phyloP scores from a whole-genome alignment of 2,888 invertebrate species.

The Spatulosminthurus flaviceps region DNA sequence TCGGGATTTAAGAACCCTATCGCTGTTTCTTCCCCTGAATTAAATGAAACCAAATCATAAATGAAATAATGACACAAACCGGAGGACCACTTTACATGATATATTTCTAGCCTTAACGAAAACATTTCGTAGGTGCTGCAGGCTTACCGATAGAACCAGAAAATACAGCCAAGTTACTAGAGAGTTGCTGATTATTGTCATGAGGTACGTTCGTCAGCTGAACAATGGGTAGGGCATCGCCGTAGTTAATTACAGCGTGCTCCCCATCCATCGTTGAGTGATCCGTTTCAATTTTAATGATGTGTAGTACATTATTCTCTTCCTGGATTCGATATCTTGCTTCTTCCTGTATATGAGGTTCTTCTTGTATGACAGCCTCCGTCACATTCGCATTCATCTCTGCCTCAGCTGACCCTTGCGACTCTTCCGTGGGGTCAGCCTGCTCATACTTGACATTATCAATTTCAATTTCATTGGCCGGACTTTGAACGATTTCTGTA shows the following conservation, averaged over 20 bases:
- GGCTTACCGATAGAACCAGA: slow-evolving; percentile 37
- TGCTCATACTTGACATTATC: slow-evolving; percentile 41
- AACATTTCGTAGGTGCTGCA: not conserved
- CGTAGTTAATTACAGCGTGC: slow-evolving; percentile 36
- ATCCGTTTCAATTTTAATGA: slow-evolving; percentile 44
- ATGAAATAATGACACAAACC: too few relatives aligned
- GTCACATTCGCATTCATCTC: not conserved
- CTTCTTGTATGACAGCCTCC: slow-evolving; percentile 10
- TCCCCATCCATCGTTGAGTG: slow-evolving; percentile 18
- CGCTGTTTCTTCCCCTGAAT: slow-evolving; percentile 43
- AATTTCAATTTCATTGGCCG: slow-evolving; percentile 40
- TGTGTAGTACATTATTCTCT: slow-evolving; percentile 40
- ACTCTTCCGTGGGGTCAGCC: not conserved
- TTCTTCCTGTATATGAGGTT: slow-evolving; percentile 19
- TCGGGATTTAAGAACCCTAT: slow-evolving; percentile 43
- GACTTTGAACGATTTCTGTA: slow-evolving; percentile 36
- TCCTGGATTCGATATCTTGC: slow-evolving; percentile 36
- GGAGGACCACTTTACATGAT: too few relatives aligned
- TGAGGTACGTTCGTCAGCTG: slow-evolving; percentile 15
- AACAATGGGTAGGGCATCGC: slow-evolving; percentile 33
- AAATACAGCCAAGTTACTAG: slow-evolving; percentile 39
- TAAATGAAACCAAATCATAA: too few relatives aligned
- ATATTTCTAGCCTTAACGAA: too few relatives aligned
- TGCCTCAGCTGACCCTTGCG: not conserved
- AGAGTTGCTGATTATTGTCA: slow-evolving; percentile 31